Percentiles rank a stretch among this genome's conserved stretches.
Evolutionary conservation across 2,797 vertebrate genomes (phyloP).

Genomic region (Erpetoichthys calabaricus): DNA sequence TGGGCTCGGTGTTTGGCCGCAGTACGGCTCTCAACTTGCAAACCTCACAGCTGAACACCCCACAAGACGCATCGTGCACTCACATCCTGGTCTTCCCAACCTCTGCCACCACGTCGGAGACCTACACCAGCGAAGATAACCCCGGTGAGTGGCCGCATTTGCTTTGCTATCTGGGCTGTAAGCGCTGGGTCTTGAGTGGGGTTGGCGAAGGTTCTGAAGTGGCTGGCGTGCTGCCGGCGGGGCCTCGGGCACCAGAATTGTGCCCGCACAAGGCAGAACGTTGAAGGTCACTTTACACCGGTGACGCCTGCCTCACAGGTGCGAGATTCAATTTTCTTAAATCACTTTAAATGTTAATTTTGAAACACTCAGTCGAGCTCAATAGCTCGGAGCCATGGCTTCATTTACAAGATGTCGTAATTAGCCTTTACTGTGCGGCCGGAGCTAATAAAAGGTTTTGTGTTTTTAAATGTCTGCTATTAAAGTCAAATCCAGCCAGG

Average conservation of each 20-base stretch:
- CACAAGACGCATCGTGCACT: slow-evolving; percentile 92
- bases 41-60: slow-evolving; percentile 92
- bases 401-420: background rate
- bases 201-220: no score
- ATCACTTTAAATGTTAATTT: slow-evolving; percentile 29
- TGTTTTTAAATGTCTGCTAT: no score
- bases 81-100: slow-evolving; percentile 96
- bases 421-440: background rate
- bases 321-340: slow-evolving; percentile 38
- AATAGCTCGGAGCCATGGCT: background rate
- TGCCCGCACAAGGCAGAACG: no score
- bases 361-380: slow-evolving; percentile 27
- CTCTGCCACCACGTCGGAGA: slow-evolving; percentile 83
- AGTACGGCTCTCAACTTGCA: slow-evolving; percentile 89
- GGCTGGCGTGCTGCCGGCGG: no score
- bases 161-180: no score
- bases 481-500: no score
- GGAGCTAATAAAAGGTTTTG: background rate
- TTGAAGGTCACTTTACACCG: slow-evolving; percentile 13
- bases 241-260: no score
- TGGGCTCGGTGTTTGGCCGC: slow-evolving; percentile 94
- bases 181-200: no score
- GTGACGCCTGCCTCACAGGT: slow-evolving; percentile 28
- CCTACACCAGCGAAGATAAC: slow-evolving; percentile 85
- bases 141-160: slow-evolving; percentile 51